Evolutionary conservation across 2,113 vertebrate species (phyloP), one percentile per base, ranked within the genome.

Genomic region (Chloropsis hardwickii): DNA sequence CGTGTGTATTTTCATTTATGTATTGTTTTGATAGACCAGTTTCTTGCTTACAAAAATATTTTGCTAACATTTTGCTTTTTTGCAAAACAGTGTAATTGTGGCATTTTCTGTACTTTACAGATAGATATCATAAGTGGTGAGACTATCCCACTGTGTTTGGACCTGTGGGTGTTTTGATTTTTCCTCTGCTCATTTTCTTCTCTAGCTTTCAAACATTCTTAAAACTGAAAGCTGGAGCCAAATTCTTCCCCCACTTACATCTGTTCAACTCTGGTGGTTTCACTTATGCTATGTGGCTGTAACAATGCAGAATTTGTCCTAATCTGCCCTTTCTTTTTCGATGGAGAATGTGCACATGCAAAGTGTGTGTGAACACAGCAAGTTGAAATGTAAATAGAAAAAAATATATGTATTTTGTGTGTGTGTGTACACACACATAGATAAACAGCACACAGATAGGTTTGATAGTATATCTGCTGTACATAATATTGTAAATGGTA

Each of bases 401-500:
- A 79, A 71, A 33, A 56, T 1, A 13, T 23, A 17, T 31, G 39
- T 47, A 12, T 87, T 31, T n/a, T 31, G 3, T 79, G 39, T 62
- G 37, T 31, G 11, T 61, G 39, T 60, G 9, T 82, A 33, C 37
- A 62, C 24, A 71, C 67, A 91, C 66, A 73, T 42, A 86, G 88
- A 92, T 84, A 92, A 96, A 95, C 88, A 96, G 70, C 90, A 85
- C 78, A 31, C 73, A 58, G 87, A 89, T 77, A 77, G 58, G 48
- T 95, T 71, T 79, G 92, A 97, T 95, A 91, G 91, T 96, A 60
- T 97, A 97, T 96, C 96, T 96, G 90, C 88, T 96, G 96, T 96
- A 97, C 93, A 95, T 95, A 96, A 95, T 97, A 91, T 96, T 95
- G 96, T 97, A 97, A 96, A 96, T 92, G 94, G 96, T 87, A 90